Base-by-base conservation (phyloP, 2,888 invertebrate species). In the Nemotelus nigrinus region DNA sequence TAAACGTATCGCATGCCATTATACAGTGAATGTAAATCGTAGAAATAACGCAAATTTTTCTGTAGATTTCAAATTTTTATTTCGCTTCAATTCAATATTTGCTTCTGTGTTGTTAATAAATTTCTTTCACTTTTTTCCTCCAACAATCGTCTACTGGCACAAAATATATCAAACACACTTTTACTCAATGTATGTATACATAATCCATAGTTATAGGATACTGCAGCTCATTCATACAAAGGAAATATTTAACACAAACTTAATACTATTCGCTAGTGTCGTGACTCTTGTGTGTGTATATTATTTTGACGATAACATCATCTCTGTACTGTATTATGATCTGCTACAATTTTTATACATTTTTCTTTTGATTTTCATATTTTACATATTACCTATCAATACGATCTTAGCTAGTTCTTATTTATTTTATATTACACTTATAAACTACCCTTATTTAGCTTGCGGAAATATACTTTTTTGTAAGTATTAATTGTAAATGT, bases 161-260 rank as follows among this genome's bases (percentile, higher is more conserved):
- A 63, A 60, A 74, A 74, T 74, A 74, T 60, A 74, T 74, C 74
- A 74, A 74, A 74, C 74, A 50, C 63, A 43, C 74, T 10, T 60
- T 47, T 25, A 25, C 25, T 25, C 25, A 25, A 25, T 25, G 25
- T 25, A 25, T 25, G 25, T 25, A 25, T 25, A 25, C 25, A 25
- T 25, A 25, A 25, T 48, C 43, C 57, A 43, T 45, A 47, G 41
- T 55, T 72, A 25, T 41, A 25, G 48, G n/a, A 25, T 55, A 48
- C 43, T 55, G 70, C 39, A 70, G 55, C 55, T 55, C 55, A 39
- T 47, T 39, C 55, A 70, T 43, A 50, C 70, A 70, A 67, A 39
- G 67, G 50, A 48, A 67, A 67, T 67, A 41, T 63, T 44, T 43
- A 67, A 48, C 47, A 48, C 25, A 25, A 55, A 53, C 25, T 4